These are phyloP conservation scores for Ptychobarbus kaznakovi DNA, from an alignment of 2,797 vertebrate genomes.

Conservation along the genomic window DNA sequence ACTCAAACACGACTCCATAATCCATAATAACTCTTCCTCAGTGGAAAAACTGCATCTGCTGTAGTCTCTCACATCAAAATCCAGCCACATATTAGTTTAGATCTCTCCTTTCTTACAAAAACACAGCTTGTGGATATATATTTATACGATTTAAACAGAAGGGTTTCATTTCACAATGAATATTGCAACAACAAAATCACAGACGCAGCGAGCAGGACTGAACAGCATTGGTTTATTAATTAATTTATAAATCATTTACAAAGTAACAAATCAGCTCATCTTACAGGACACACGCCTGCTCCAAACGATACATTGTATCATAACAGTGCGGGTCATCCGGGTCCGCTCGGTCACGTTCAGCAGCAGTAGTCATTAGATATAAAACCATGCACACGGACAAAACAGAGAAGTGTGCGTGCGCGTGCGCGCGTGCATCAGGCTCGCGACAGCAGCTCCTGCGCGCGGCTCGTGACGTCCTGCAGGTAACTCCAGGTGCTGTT, in stretches of 20 bases:
- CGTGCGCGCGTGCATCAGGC: conserved; percentile 61
- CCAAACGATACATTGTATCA: not conserved
- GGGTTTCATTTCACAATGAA: not conserved
- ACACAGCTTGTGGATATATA: too few species aligned
- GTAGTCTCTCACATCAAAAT: too few species aligned
- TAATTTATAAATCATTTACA: conserved; percentile 50
- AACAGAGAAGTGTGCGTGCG: too few species aligned
- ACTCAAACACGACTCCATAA: too few species aligned
- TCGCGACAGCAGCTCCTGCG: conserved; percentile 82
- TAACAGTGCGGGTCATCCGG: too few species aligned
- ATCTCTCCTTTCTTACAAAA: too few species aligned
- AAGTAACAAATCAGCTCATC: conserved; percentile 44
- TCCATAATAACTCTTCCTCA: too few species aligned
- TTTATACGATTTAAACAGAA: not conserved
- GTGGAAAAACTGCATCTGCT: too few species aligned
- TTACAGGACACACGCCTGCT: not conserved
- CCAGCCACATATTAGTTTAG: too few species aligned
- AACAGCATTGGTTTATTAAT: conserved; percentile 34
- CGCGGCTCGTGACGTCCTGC: conserved; percentile 88
- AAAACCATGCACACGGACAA: conserved; percentile 68
- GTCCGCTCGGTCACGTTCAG: conserved; percentile 19
- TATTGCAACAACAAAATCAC: not conserved
- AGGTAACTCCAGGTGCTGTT: conserved; percentile 87
- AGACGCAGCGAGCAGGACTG: not conserved
- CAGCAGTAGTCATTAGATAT: conserved; percentile 52